phyloP scores from a whole-genome alignment of 1,140 invertebrate genomes.

The Drosophila erecta region DNA sequence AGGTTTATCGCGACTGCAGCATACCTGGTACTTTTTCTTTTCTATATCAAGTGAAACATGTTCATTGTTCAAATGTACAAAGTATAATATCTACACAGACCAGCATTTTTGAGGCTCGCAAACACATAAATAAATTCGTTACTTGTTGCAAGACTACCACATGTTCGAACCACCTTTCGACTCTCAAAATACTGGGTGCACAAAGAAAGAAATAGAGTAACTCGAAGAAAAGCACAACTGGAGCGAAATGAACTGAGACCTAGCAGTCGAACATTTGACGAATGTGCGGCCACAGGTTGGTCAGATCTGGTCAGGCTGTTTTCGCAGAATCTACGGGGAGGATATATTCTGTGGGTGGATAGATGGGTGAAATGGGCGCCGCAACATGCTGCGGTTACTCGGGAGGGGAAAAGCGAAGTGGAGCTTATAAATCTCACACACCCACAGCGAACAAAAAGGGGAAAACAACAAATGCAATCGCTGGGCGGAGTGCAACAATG shows the following conservation, averaged over 20 bases:
- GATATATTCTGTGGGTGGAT: slow-evolving; percentile 5
- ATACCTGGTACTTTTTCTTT: slow-evolving; percentile 5
- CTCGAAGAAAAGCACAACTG: slow-evolving; percentile 18
- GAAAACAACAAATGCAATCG: slow-evolving; percentile 39
- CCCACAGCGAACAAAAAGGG: slow-evolving; percentile 18
- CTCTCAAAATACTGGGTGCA: not conserved
- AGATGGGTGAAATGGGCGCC: slow-evolving; percentile 35
- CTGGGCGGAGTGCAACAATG: slow-evolving; percentile 61
- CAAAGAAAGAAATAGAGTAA: slow-evolving; percentile 8
- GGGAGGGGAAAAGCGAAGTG: slow-evolving; percentile 11
- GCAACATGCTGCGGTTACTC: slow-evolving; percentile 71
- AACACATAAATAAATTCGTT: too few species aligned
- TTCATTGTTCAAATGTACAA: too few species aligned
- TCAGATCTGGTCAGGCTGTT: slow-evolving; percentile 38
- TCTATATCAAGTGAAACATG: too few species aligned
- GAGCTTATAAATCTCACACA: slow-evolving; percentile 66
- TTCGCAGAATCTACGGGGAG: not conserved
- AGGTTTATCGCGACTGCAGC: not conserved
- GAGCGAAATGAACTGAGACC: slow-evolving; percentile 32
- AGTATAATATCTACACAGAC: too few species aligned
- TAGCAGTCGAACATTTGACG: slow-evolving; percentile 62
- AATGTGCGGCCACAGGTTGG: slow-evolving; percentile 77
- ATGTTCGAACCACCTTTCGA: not conserved
- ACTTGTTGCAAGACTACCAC: not conserved
- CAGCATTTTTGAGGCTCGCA: too few species aligned